These are phyloP conservation scores for Heliconius himera DNA, from an alignment of 1,140 invertebrate species.

Conservation along the genomic window DNA sequence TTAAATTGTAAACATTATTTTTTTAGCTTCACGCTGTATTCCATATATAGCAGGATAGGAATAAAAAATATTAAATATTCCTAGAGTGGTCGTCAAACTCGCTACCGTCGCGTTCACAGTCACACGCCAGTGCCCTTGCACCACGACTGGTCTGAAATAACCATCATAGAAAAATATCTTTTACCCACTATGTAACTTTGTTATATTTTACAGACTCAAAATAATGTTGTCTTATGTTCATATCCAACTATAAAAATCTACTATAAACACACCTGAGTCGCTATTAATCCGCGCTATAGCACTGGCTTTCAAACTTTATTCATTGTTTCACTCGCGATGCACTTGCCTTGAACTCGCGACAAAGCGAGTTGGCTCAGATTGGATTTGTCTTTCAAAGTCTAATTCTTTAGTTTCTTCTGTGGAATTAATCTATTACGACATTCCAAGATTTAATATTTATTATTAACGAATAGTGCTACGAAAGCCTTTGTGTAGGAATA, in stretches of 20 bases:
- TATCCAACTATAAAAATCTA: background rate
- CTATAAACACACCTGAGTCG: constrained; percentile 45
- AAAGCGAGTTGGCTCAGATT: constrained; percentile 50
- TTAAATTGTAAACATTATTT: no score
- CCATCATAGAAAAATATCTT: no score
- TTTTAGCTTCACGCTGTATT: no score
- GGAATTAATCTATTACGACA: constrained; percentile 33
- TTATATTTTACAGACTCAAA: background rate
- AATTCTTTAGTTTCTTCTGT: constrained; percentile 41
- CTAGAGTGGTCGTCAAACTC: no score
- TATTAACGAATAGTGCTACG: constrained; percentile 1
- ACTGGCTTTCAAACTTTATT: constrained; percentile 59
- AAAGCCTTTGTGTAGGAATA: background rate
- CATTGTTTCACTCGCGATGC: constrained; percentile 60
- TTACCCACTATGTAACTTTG: no score
- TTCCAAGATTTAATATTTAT: constrained; percentile 7
- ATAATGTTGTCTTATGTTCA: background rate
- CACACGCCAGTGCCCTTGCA: no score
- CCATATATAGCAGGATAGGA: no score
- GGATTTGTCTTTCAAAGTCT: constrained; percentile 53
- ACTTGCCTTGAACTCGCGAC: constrained; percentile 42
- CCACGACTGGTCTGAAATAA: no score
- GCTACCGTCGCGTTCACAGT: no score
- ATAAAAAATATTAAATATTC: no score
- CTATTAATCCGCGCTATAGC: constrained; percentile 53